phyloP scores from a whole-genome alignment of 2,113 vertebrate genomes.

The Arvicanthis niloticus region DNA sequence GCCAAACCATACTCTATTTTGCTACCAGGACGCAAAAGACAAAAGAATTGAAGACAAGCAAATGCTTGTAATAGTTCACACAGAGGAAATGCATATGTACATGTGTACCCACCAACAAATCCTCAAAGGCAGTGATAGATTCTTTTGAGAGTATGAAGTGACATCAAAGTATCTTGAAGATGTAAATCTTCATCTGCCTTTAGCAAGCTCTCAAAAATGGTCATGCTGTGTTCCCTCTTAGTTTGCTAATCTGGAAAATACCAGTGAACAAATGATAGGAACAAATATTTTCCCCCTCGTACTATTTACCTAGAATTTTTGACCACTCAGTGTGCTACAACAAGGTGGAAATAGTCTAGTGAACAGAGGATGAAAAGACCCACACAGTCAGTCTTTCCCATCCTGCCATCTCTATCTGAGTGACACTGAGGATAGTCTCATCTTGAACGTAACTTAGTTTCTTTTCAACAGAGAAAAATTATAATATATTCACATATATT shows the following conservation, averaged over 20 bases:
- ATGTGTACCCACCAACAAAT: neutral
- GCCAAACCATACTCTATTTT: neutral
- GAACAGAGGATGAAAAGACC: neutral
- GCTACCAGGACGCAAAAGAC: neutral
- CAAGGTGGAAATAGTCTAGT: neutral
- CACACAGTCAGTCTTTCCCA: neutral
- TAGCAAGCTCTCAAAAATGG: neutral
- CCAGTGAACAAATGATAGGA: neutral
- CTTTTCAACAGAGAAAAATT: neutral
- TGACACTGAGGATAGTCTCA: neutral
- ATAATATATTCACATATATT: neutral
- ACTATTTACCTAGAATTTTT: neutral
- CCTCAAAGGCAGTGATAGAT: neutral
- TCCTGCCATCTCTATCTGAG: neutral
- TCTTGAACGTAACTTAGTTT: neutral
- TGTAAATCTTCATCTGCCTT: neutral
- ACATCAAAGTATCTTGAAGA: neutral
- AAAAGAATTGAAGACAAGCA: neutral
- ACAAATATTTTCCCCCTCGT: neutral
- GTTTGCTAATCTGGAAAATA: neutral
- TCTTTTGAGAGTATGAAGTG: neutral
- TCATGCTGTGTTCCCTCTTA: neutral
- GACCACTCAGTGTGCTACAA: neutral
- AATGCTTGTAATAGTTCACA: neutral
- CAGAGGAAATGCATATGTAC: neutral